Evolutionary conservation across 1,140 invertebrate genomes (phyloP), one percentile per base, ranked within the genome.

Genomic region (Nixonia krombeini): DNA sequence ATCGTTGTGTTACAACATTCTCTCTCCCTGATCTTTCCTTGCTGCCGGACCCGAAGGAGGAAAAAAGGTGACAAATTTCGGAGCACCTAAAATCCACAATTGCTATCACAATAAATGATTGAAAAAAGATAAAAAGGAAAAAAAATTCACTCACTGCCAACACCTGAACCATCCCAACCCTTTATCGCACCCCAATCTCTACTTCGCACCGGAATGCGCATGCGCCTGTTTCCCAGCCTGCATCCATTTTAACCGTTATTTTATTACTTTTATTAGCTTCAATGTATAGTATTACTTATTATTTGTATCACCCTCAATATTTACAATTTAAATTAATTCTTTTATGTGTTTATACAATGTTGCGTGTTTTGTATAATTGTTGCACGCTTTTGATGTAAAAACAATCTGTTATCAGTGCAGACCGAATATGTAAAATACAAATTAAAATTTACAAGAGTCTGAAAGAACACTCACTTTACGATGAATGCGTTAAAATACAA

Each of bases 61-160:
- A 89, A 88, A 89, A 89, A 89, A 90, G 89, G 89, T 90, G 89
- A 90, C 88, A 87, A 86, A 83, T 84, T 87, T 85, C 83, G 87
- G 85, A 87, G 85, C 86, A 86, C 84, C 85, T 88, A 85, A 81
- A n/a, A 76, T 80, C 76, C 79, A 84, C 74, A 66, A 85, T 85
- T 82, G 76, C 70, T 75, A 81, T 76, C 79, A 79, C 76, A 59
- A 59, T 71, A 75, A 68, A 72, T 62, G 52, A 73, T 56, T 25
- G 61, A 59, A 42, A 26, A 70, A 57, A 51, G 40, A 65, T 55
- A 59, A 25, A 47, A 37, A 47, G 56, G 33, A 68, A 15, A 47
- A 61, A 56, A 44, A 40, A 70, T 79, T 66, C 73, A 79, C 62
- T 81, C 75, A 82, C 81, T 76, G 68, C 72, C 74, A 74, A 74